These are phyloP conservation scores for Megalonaias nervosa DNA, from an alignment of 1,140 invertebrate genomes.

Conservation along the genomic window DNA sequence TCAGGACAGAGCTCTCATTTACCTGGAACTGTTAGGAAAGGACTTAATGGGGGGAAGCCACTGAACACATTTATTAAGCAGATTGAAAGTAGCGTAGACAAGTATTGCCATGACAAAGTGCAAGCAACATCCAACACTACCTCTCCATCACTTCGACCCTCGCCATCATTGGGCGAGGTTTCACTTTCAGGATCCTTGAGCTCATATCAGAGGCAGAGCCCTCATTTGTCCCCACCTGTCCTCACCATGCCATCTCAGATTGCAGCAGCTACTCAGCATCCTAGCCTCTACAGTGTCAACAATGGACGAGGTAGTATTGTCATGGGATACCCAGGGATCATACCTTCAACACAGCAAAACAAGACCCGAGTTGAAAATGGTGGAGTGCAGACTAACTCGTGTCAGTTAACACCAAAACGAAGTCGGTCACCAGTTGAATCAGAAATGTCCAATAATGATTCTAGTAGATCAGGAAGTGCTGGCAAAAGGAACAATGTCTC, in stretches of 20 bases:
- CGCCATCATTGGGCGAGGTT: too few relatives aligned
- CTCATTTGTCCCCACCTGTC: too few relatives aligned
- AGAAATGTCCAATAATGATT: neutral
- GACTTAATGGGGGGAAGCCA: constrained; percentile 21
- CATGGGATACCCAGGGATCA: neutral
- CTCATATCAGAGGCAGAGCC: too few relatives aligned
- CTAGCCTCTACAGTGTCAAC: neutral
- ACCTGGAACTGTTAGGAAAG: constrained; percentile 5
- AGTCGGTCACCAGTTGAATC: neutral
- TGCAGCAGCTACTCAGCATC: too few relatives aligned
- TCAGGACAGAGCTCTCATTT: neutral
- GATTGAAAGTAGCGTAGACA: constrained; percentile 58
- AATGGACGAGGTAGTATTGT: neutral
- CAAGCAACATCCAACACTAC: too few relatives aligned
- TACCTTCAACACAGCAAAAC: neutral
- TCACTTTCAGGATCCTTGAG: too few relatives aligned
- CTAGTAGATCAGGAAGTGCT: constrained; percentile 14
- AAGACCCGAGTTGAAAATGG: neutral
- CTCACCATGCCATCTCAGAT: too few relatives aligned
- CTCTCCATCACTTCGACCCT: too few relatives aligned
- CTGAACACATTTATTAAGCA: constrained; percentile 45
- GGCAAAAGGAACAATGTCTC: constrained; percentile 43
- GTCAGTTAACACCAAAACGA: neutral
- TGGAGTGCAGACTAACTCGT: neutral
- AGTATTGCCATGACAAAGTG: constrained; percentile 39